Percentiles rank a stretch among this genome's conserved stretches.
These are phyloP conservation scores for Etia nguti DNA, from an alignment of 2,113 vertebrate genomes.

Conservation along the genomic window DNA sequence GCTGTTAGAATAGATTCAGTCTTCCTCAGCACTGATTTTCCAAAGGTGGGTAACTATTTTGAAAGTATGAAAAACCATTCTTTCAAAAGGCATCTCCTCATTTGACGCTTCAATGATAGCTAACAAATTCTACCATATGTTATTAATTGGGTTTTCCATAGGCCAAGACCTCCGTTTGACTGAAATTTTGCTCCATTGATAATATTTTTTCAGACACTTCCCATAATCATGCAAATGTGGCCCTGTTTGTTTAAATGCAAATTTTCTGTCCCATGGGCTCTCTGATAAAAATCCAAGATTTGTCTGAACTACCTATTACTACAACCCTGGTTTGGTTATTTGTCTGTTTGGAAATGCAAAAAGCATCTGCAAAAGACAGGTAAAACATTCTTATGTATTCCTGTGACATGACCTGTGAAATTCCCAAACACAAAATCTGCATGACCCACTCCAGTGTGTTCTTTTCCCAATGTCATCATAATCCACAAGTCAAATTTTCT, in stretches of 20 bases:
- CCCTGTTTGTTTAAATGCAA: background rate
- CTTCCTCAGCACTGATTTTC: background rate
- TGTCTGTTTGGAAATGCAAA: background rate
- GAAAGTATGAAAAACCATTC: background rate
- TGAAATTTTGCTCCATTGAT: fast-evolving
- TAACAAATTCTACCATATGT: background rate
- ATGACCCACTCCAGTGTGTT: background rate
- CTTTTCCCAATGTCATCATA: background rate
- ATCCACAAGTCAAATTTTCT: background rate
- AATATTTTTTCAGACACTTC: background rate
- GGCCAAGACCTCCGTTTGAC: background rate
- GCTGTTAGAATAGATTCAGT: background rate
- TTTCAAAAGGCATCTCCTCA: background rate
- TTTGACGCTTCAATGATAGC: background rate
- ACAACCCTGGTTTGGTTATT: background rate
- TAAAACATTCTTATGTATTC: background rate
- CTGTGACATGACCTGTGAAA: background rate
- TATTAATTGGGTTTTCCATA: background rate
- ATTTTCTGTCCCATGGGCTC: background rate
- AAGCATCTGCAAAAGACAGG: background rate
- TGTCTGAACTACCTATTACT: background rate
- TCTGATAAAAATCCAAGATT: background rate
- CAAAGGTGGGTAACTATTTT: background rate
- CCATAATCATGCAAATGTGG: background rate
- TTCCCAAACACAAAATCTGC: background rate